Evolutionary conservation across 2,113 vertebrate genomes (phyloP).

Genomic region (Tor tambroides): DNA sequence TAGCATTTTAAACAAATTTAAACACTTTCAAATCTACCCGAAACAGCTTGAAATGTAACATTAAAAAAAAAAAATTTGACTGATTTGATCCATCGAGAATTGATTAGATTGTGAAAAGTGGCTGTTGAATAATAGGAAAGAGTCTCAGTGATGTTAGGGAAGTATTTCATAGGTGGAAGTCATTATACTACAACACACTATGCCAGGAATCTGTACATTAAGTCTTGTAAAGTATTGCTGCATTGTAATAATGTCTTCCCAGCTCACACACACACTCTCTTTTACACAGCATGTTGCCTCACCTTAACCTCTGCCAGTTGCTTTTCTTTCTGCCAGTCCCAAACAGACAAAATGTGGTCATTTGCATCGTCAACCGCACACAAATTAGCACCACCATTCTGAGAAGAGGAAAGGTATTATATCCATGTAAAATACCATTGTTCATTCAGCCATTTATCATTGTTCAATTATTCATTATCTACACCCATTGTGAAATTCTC

Average conservation of each 20-base stretch:
- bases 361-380: constrained; percentile 90
- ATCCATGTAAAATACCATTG: constrained; percentile 8
- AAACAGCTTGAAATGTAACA: not conserved
- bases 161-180: not conserved
- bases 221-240: not conserved
- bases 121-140: not conserved
- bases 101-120: not conserved
- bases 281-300: not conserved
- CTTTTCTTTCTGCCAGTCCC: constrained; percentile 93
- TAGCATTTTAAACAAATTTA: not conserved
- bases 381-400: constrained; percentile 87
- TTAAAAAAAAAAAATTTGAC: not conserved
- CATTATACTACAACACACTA: not conserved
- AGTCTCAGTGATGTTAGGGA: not conserved
- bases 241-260: not conserved
- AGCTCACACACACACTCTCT: not conserved
- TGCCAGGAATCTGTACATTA: not conserved
- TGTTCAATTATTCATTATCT: not conserved
- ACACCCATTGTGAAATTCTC: not conserved
- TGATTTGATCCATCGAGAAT: not conserved
- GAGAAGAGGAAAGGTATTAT: not conserved
- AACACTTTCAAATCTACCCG: not conserved
- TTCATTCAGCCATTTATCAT: constrained; percentile 7
- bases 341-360: constrained; percentile 88
- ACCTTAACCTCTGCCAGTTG: constrained; percentile 89